These are phyloP conservation scores for Scolopax bukidnonensis DNA, from an alignment of 2,797 vertebrate species.

Conservation along the genomic window DNA sequence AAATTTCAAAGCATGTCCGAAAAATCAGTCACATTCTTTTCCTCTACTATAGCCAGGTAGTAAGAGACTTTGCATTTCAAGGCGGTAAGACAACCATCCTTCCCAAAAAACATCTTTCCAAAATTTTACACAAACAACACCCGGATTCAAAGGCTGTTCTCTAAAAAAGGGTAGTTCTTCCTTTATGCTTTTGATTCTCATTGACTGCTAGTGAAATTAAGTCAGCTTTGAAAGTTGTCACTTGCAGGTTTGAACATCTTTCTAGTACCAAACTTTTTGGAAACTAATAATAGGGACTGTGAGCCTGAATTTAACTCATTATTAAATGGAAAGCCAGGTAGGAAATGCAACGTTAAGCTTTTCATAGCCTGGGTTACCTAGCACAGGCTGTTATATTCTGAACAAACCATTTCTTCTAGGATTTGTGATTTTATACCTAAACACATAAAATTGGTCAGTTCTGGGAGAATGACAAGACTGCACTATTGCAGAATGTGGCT, in stretches of 20 bases:
- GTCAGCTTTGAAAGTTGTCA: background rate
- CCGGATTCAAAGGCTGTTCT: background rate
- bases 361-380: background rate
- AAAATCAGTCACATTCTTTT: background rate
- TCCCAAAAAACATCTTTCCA: background rate
- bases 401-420: background rate
- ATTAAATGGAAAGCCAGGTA: background rate
- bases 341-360: rapidly evolving
- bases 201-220: background rate
- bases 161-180: background rate
- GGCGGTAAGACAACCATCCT: background rate
- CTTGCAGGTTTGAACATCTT: background rate
- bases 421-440: background rate
- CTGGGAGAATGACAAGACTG: background rate
- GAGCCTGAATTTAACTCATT: background rate
- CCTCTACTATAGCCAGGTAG: background rate
- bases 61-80: background rate
- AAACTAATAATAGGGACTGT: background rate
- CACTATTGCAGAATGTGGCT: rapidly evolving
- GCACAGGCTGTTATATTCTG: background rate
- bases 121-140: background rate
- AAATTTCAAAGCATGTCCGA: background rate
- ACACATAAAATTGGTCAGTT: background rate
- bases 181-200: background rate
- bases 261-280: background rate